These are phyloP conservation scores for Bombus pyrosoma DNA, from an alignment of 1,140 invertebrate genomes.

Conservation along the genomic window DNA sequence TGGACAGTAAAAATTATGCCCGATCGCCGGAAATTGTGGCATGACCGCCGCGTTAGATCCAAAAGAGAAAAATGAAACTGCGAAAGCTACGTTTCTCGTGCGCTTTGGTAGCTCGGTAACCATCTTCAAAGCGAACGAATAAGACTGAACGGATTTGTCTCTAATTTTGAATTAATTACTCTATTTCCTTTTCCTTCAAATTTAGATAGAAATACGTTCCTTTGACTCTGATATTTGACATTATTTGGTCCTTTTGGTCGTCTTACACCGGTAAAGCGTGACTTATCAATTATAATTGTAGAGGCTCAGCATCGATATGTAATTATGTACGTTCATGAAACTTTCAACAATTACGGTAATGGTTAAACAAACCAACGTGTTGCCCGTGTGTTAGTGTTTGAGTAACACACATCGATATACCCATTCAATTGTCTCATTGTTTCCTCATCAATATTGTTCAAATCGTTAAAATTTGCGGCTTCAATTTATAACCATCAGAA, in stretches of 20 bases:
- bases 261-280: neutral
- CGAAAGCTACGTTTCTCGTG: neutral
- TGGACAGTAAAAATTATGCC: constrained; percentile 12
- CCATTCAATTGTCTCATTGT: neutral
- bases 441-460: neutral
- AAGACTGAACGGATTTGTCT: neutral
- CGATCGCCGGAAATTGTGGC: neutral
- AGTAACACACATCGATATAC: too few relatives aligned
- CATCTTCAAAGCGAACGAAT: neutral
- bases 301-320: too few relatives aligned
- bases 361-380: neutral
- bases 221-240: neutral
- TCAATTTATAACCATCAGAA: neutral
- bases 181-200: neutral
- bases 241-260: neutral
- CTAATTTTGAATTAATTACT: neutral
- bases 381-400: neutral
- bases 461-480: neutral
- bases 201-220: too few relatives aligned
- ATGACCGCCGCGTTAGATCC: neutral
- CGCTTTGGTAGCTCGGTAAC: neutral
- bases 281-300: neutral
- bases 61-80: neutral
- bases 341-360: neutral
- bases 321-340: neutral